Evolutionary conservation across 2,113 vertebrate species (phyloP), one percentile per base, ranked within the genome.

Genomic region (Choloepus hoffmanni): DNA sequence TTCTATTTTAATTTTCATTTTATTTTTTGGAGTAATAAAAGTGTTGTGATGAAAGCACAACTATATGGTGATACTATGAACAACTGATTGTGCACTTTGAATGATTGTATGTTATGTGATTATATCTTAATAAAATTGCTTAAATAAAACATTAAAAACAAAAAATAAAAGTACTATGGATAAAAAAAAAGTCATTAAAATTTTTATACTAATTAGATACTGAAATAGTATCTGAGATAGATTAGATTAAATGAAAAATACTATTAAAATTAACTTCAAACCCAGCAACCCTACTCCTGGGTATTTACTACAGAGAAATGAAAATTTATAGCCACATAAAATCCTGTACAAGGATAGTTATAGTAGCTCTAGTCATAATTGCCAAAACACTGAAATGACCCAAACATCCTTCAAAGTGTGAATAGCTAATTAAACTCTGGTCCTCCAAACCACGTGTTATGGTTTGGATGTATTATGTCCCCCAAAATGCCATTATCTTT

Each of bases 221-320:
- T 83, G 33, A 92, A 84, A 84, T 73, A 72, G 85, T 58, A 58
- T 84, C 23, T 36, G 14, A 60, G 7, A 67, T 82, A 79, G 3
- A 63, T n/a, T 33, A 50, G 23, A 86, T n/a, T 67, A 24, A 60
- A 67, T 24, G 72, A 43, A 77, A 88, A 92, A 24, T 7, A 86
- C n/a, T 33, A 95, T 23, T 85, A 86, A 74, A 65, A 55, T 33
- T 73, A 67, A 90, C 16, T 95, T 77, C 33, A 92, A 33, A 89
- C 7, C 68, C 48, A 23, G 60, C 12, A 85, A 92, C 43, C 43
- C 70, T 28, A 89, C 4, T n/a, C 50, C 53, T 84, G 9, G 16
- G 15, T 81, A 72, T 23, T 85, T 84, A 53, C 40, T 50, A 1
- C 62, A 77, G 78, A 78, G 30, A 90, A 58, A 21, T 58, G 55